phyloP scores from a whole-genome alignment of 2,113 vertebrate species.

The Corynorhinus townsendii region DNA sequence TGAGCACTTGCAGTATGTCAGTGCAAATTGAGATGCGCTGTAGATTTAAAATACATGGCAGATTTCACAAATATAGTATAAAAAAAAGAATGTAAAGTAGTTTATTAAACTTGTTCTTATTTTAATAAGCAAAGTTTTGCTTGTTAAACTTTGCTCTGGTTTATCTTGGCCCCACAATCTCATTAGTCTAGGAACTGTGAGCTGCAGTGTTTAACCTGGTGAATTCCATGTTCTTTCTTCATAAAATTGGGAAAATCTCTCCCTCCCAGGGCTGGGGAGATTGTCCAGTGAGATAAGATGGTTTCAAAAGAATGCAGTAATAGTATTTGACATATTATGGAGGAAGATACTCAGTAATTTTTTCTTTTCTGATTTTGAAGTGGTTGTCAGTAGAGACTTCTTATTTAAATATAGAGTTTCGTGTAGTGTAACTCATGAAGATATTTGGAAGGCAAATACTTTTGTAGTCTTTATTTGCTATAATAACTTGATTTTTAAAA shows the following conservation, averaged over 20 bases:
- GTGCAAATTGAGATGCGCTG: neutral
- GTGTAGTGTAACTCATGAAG: neutral
- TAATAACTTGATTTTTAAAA: slow-evolving; percentile 8
- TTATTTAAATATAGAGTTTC: neutral
- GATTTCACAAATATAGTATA: neutral
- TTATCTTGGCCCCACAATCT: neutral
- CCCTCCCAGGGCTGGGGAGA: neutral
- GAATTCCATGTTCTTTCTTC: neutral
- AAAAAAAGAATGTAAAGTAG: neutral
- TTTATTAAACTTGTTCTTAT: neutral
- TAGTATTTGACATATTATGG: neutral
- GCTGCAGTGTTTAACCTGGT: neutral
- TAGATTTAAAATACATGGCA: neutral
- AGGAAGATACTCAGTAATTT: neutral
- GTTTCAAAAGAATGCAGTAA: neutral
- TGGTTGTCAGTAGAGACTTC: neutral
- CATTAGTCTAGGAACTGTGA: neutral
- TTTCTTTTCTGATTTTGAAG: neutral
- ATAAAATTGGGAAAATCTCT: neutral
- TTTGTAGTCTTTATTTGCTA: neutral
- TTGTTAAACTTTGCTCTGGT: neutral
- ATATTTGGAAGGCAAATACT: slow-evolving; percentile 1
- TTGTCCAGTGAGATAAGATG: neutral
- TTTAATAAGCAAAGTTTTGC: neutral
- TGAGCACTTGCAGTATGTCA: neutral